These are phyloP conservation scores for Hirtodrosophila cameraria DNA, from an alignment of 2,888 invertebrate species.

Conservation along the genomic window DNA sequence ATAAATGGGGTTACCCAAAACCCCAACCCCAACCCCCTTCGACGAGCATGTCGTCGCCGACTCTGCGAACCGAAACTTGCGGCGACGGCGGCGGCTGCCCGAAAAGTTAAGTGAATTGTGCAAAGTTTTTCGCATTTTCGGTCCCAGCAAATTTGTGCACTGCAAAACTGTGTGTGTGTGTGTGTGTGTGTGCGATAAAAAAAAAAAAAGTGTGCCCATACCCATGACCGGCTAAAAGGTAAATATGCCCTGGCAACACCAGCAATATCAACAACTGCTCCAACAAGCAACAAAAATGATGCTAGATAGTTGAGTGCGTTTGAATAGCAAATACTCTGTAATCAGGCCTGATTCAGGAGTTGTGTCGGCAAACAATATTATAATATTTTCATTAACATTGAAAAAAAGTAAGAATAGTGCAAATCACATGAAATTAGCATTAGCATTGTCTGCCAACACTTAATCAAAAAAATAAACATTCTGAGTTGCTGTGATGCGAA, in stretches of 20 bases:
- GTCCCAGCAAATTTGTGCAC: constrained; percentile 71
- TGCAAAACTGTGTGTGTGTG: constrained; percentile 44
- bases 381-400: too few species aligned
- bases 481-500: too few species aligned
- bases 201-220: constrained; percentile 40
- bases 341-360: too few species aligned
- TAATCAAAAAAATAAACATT: too few species aligned
- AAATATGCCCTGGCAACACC: constrained; percentile 63
- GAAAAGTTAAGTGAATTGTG: constrained; percentile 79
- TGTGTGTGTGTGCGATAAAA: constrained; percentile 9
- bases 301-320: neutral
- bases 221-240: constrained; percentile 60
- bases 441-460: too few species aligned
- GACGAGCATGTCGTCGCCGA: constrained; percentile 27
- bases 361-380: too few species aligned
- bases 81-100: constrained; percentile 55
- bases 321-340: too few species aligned
- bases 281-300: constrained; percentile 6
- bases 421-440: too few species aligned
- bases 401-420: too few species aligned
- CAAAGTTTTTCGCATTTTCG: constrained; percentile 71
- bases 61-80: constrained; percentile 58
- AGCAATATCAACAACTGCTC: constrained; percentile 20
- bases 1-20: constrained; percentile 38
- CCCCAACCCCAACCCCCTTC: constrained; percentile 7